Base-by-base conservation (phyloP, 2,797 vertebrate species). In the Coluber constrictor region DNA sequence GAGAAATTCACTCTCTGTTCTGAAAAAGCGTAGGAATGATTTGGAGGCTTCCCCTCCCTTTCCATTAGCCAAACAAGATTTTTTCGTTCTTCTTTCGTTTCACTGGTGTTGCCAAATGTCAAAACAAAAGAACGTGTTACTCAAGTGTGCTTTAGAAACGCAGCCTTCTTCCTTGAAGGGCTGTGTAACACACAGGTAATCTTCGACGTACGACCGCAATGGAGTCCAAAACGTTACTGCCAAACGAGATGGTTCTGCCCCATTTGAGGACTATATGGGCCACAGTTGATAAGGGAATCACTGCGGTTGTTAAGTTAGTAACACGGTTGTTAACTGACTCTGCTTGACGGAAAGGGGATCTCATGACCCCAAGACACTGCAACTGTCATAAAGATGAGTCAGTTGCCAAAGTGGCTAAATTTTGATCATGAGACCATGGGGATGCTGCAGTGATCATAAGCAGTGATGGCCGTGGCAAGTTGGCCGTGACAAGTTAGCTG, bases 1-100 rank as follows among this genome's bases (percentile, higher is more conserved):
- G 88, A 96, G 79, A 92, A 94, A 94, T 63, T 94, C 88, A 29
- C 96, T 96, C 95, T 96, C 87, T 96, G 96, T 96, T 11, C 74
- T 95, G 96, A 97, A 95, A 92, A 95, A 95, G 95, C 91, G 88
- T 94, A 96, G 96, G 97, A 95, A 97, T 97, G 94, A 95, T 56
- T 86, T 97, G 96, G 95, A 94, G 95, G 97, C 94, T 87, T 94
- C 97, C 96, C 97, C 97, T 13, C 79, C 20, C 1, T n/a, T 66
- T 96, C 79, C 95, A 92, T 96, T 91, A 94, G 92, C 87, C 90
- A 0, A 63, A 94, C 95, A 96, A 54, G 97, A 98, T 98, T 98
- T 98, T 20, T 20, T 20, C 54, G n/a, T 16, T 16, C 56, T 5
- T 57, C 51, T 88, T 11, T 90, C 95, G 93, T 83, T 94, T 92